Evolutionary conservation across 2,888 invertebrate species (phyloP).

Genomic region (Diabrotica balteata): DNA sequence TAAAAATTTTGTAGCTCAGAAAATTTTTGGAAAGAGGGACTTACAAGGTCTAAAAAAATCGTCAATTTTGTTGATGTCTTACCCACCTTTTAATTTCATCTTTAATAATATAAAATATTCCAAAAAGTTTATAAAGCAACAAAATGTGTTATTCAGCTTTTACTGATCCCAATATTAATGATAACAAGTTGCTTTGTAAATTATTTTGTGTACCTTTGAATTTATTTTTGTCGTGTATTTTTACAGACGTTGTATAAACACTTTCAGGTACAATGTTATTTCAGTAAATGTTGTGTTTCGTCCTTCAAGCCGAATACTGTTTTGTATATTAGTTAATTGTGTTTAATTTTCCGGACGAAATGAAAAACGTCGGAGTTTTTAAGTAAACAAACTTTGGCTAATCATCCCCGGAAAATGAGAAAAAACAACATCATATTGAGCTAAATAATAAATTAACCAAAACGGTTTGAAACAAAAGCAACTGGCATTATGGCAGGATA

Average conservation of each 20-base stretch:
- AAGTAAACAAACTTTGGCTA: slow-evolving; percentile 12
- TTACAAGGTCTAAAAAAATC: too few relatives aligned
- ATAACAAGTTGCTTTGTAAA: slow-evolving; percentile 22
- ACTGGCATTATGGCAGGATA: too few relatives aligned
- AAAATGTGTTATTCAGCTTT: slow-evolving; percentile 25
- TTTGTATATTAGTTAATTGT: slow-evolving; percentile 27
- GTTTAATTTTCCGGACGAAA: slow-evolving; percentile 21
- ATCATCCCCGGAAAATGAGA: slow-evolving; percentile 2
- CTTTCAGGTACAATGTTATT: slow-evolving; percentile 21
- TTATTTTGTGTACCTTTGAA: slow-evolving; percentile 30
- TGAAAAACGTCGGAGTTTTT: slow-evolving; percentile 8
- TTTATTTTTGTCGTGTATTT: slow-evolving; percentile 37
- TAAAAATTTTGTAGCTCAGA: too few relatives aligned
- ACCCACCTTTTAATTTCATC: too few relatives aligned
- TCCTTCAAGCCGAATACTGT: slow-evolving; percentile 11
- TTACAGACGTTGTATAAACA: slow-evolving; percentile 19
- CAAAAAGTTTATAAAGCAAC: neutral
- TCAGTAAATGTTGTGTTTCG: slow-evolving; percentile 20
- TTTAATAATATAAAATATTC: slow-evolving; percentile 2
- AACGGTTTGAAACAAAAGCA: too few relatives aligned
- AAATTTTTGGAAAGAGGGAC: too few relatives aligned
- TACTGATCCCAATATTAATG: slow-evolving; percentile 15
- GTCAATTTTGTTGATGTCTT: too few relatives aligned
- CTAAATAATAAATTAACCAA: slow-evolving; percentile 1
- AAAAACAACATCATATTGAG: neutral